Percentiles rank a stretch among this genome's conserved stretches.
Conservation (phyloP, 2,888 invertebrate species). For the Protonemura montana region DNA sequence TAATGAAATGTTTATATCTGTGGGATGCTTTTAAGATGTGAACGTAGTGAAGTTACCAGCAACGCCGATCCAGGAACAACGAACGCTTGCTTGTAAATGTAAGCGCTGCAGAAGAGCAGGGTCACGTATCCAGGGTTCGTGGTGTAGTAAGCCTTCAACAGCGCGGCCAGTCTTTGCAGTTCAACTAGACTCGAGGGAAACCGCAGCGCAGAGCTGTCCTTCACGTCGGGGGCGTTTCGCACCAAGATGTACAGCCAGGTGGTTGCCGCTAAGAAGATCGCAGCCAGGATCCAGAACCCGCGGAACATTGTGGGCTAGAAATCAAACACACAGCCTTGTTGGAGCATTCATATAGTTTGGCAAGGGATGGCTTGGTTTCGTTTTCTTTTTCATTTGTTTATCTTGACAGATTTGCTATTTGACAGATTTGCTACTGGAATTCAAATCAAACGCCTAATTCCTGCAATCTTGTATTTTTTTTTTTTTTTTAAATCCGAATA, state of each 20-base stretch:
- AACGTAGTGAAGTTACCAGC: no score
- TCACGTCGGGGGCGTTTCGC: slow-evolving; percentile 51
- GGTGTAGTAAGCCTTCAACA: slow-evolving; percentile 60
- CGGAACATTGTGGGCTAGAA: background rate
- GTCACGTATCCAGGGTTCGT: slow-evolving; percentile 62
- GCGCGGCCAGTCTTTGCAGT: slow-evolving; percentile 56
- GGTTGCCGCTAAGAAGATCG: slow-evolving; percentile 50
- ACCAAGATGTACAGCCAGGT: slow-evolving; percentile 53
- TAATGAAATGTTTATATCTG: no score
- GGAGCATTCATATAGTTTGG: no score
- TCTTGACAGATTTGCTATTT: no score
- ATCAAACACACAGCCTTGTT: background rate
- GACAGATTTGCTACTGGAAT: no score
- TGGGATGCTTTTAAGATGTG: no score
- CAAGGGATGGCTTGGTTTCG: no score
- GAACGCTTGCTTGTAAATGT: slow-evolving; percentile 70
- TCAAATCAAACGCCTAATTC: no score
- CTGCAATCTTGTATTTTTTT: no score
- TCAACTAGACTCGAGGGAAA: slow-evolving; percentile 61
- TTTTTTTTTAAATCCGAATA: no score
- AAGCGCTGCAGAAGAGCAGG: slow-evolving; percentile 63
- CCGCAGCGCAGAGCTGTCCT: slow-evolving; percentile 46
- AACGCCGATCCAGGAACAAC: slow-evolving; percentile 69
- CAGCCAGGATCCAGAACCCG: slow-evolving; percentile 44
- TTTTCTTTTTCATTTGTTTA: no score